Percentiles rank a stretch among this genome's conserved stretches.
Evolutionary conservation across 2,888 invertebrate species (phyloP).

Genomic region (Eristalis tenax): DNA sequence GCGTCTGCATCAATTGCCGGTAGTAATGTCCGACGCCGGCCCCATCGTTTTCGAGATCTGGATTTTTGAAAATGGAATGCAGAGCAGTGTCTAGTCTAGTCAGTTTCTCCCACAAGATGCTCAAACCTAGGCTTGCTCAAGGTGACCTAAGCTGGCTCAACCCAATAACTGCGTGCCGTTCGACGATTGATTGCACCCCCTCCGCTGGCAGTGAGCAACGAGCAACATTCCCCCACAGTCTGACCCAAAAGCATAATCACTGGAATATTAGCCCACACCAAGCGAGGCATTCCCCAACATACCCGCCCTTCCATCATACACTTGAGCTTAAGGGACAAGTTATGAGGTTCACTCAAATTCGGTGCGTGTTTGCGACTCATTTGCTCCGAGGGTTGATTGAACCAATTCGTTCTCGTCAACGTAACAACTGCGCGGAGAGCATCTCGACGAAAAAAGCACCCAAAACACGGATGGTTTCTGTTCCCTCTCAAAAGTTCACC

Average conservation of each 20-base stretch:
- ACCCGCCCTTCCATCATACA: background rate
- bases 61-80: too few species aligned
- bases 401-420: conserved; percentile 5
- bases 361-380: conserved; percentile 7
- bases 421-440: background rate
- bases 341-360: background rate
- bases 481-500: conserved; percentile 41
- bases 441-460: background rate
- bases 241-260: background rate
- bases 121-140: too few species aligned
- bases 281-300: background rate
- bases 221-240: background rate
- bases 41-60: too few species aligned
- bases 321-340: background rate
- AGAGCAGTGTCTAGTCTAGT: too few species aligned
- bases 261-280: background rate
- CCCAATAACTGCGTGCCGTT: background rate
- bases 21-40: too few species aligned
- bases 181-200: background rate
- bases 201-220: background rate
- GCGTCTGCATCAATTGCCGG: too few species aligned
- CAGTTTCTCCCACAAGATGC: too few species aligned
- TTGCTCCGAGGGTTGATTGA: conserved; percentile 1
- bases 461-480: background rate
- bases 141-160: background rate